A percentile compares a stretch with the other conserved stretches of the same genome.
These are phyloP conservation scores for Ciconia stormi DNA, from an alignment of 2,113 vertebrate genomes.

Conservation along the genomic window DNA sequence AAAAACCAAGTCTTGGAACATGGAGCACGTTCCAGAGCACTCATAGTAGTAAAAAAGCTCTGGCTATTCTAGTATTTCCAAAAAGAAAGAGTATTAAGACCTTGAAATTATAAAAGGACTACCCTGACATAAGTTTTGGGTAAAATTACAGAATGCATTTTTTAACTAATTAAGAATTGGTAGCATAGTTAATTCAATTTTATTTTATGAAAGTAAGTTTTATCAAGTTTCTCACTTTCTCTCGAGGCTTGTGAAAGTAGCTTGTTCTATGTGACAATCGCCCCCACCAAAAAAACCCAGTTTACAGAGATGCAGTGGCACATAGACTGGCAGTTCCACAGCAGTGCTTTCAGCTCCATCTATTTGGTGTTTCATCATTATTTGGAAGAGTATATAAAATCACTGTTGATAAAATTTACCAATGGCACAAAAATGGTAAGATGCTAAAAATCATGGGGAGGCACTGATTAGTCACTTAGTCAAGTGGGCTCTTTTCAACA, in stretches of 20 bases:
- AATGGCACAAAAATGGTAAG: constrained; percentile 2
- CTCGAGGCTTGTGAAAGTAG: not conserved
- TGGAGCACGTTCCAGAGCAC: not conserved
- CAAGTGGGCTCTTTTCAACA: constrained; percentile 18
- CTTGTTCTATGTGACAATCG: not conserved
- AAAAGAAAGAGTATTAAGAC: not conserved
- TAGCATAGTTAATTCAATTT: not conserved
- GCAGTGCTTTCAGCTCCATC: not conserved
- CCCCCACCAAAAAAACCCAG: accelerated
- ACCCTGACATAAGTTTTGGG: not conserved
- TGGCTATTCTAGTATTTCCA: not conserved
- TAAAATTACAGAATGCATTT: not conserved
- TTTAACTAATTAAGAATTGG: not conserved
- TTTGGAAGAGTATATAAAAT: constrained; percentile 18
- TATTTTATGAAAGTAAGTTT: not conserved
- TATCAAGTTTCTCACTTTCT: not conserved
- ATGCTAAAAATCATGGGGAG: constrained; percentile 26
- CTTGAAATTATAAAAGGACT: not conserved
- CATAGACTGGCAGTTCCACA: not conserved
- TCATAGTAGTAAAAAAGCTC: not conserved
- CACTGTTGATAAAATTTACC: constrained; percentile 46
- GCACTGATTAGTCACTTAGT: constrained; percentile 45
- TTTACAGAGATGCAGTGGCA: not conserved
- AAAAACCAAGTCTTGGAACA: not conserved
- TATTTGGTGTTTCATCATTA: not conserved